Conservation (phyloP, 2,113 vertebrate species). For the Psilopsiagon aymara region DNA sequence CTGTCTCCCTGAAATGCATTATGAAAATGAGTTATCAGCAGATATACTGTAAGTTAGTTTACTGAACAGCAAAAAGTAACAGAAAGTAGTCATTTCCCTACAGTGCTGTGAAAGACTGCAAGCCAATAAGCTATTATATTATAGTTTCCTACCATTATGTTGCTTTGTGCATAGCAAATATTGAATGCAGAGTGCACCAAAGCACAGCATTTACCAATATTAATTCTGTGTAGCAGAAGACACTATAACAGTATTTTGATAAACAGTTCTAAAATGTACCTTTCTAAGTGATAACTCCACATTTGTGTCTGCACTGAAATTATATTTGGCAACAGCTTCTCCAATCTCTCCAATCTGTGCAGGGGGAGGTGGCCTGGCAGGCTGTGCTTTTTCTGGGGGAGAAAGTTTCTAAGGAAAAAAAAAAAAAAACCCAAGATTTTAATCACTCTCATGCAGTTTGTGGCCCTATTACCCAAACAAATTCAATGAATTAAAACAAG, state of each 20-base stretch:
- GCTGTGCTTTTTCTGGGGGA: conserved; percentile 90
- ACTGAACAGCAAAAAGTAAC: neutral
- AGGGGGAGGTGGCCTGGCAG: conserved; percentile 92
- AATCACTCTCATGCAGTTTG: neutral
- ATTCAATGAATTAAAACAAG: neutral
- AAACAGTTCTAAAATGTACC: conserved; percentile 69
- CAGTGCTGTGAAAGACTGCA: neutral
- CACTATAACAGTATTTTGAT: neutral
- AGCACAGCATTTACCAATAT: neutral
- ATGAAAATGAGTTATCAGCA: conserved; percentile 33
- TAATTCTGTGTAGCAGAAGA: neutral
- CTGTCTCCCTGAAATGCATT: conserved; percentile 87
- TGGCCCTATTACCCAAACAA: neutral
- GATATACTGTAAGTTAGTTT: neutral
- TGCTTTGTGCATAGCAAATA: neutral
- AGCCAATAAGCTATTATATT: neutral
- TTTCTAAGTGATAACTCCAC: conserved; percentile 96
- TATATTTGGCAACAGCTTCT: conserved; percentile 94
- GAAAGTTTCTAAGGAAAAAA: conserved; percentile 81
- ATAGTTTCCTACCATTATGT: neutral
- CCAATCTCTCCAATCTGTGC: conserved; percentile 92
- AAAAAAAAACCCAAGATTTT: neutral
- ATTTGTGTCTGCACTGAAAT: conserved; percentile 95
- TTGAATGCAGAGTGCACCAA: neutral
- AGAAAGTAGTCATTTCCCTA: neutral